phyloP scores from a whole-genome alignment of 2,888 invertebrate genomes.

The Subacronicta megacephala region DNA sequence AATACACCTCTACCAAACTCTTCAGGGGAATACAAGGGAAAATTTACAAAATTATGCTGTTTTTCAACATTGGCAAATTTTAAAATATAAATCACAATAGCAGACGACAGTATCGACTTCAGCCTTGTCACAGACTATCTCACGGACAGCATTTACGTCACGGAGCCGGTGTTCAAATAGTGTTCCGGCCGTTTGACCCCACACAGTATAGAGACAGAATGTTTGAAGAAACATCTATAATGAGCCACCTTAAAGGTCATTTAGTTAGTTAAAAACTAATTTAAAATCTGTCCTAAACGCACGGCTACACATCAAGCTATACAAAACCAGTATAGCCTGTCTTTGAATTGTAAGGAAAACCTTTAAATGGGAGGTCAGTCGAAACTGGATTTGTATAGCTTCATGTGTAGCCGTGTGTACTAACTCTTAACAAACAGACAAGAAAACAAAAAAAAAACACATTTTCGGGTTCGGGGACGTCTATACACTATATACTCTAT shows the following conservation, averaged over 20 bases:
- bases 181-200: constrained; percentile 49
- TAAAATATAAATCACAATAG: constrained; percentile 24
- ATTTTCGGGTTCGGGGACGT: too few species aligned
- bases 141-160: constrained; percentile 69
- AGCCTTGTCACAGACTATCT: constrained; percentile 55
- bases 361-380: too few species aligned
- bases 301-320: too few species aligned
- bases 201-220: constrained; percentile 26
- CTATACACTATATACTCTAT: too few species aligned
- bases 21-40: neutral
- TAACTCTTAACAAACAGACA: too few species aligned
- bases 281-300: too few species aligned
- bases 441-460: too few species aligned
- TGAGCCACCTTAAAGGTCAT: constrained; percentile 36
- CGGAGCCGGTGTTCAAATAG: constrained; percentile 52
- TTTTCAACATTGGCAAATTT: neutral
- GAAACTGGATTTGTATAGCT: too few species aligned
- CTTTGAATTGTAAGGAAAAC: too few species aligned
- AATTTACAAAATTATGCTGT: neutral
- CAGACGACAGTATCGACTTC: constrained; percentile 33
- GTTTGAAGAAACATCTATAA: constrained; percentile 44
- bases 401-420: too few species aligned
- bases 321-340: too few species aligned
- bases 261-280: neutral
- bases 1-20: neutral